Percentiles rank a stretch among this genome's conserved stretches.
phyloP scores from a whole-genome alignment of 2,888 invertebrate genomes.

The Melanophora roralis region DNA sequence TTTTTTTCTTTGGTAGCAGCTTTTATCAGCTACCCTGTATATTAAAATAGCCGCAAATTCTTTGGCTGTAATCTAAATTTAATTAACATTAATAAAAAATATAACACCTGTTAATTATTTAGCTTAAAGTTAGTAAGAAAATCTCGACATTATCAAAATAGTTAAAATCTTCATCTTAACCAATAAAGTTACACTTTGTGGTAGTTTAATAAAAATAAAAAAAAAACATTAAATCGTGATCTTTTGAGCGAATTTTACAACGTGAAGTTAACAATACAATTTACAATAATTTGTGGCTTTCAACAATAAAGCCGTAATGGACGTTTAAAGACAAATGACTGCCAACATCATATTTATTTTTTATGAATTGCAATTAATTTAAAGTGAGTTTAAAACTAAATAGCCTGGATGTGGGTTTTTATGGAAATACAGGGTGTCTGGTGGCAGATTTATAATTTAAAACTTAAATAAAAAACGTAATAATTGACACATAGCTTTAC shows the following conservation, averaged over 20 bases:
- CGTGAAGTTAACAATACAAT: constrained; percentile 16
- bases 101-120: background rate
- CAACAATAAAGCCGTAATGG: constrained; percentile 28
- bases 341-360: constrained; percentile 5
- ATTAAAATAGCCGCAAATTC: no score
- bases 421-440: background rate
- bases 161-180: constrained; percentile 10
- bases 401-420: constrained; percentile 6
- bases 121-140: no score
- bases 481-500: no score
- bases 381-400: background rate
- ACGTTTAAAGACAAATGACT: constrained; percentile 31
- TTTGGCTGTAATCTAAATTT: background rate
- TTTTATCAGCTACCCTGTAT: no score
- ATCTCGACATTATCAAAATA: background rate
- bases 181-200: background rate
- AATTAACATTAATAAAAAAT: background rate
- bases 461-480: no score
- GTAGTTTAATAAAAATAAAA: no score
- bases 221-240: background rate
- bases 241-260: background rate
- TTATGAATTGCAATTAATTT: constrained; percentile 33
- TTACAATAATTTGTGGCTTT: constrained; percentile 9
- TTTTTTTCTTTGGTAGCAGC: no score
- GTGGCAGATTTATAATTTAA: no score